phyloP scores from a whole-genome alignment of 2,113 vertebrate genomes.

The Scophthalmus maximus region DNA sequence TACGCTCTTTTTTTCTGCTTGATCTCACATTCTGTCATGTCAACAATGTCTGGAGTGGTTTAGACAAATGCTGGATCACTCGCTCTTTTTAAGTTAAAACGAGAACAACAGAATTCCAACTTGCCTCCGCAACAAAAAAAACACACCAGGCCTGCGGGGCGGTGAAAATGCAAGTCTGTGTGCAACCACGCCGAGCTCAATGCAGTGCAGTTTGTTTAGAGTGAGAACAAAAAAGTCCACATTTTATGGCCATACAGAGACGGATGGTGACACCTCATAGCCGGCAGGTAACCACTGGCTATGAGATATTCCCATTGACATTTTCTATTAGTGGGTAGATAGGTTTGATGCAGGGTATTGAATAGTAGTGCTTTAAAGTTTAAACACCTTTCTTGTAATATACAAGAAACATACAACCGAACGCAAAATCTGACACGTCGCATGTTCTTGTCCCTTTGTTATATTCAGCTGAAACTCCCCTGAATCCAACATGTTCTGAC shows the following conservation, averaged over 20 bases:
- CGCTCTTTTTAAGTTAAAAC: constrained; percentile 14
- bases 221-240: too few species aligned
- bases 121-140: constrained; percentile 44
- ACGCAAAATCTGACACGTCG: not conserved
- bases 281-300: constrained; percentile 12
- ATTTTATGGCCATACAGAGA: too few species aligned
- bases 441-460: not conserved
- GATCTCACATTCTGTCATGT: constrained; percentile 9
- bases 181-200: constrained; percentile 17
- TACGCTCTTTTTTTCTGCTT: not conserved
- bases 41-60: constrained; percentile 7
- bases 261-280: constrained; percentile 43
- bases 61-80: constrained; percentile 19
- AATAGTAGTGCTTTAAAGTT: constrained; percentile 24
- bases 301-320: constrained; percentile 28
- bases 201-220: constrained; percentile 38
- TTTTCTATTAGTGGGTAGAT: constrained; percentile 33
- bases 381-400: constrained; percentile 17
- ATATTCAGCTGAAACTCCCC: not conserved
- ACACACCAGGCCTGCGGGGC: not conserved
- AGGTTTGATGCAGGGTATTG: not conserved
- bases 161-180: constrained; percentile 13
- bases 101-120: constrained; percentile 41
- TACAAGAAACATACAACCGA: not conserved
- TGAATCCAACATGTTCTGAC: not conserved